Evolutionary conservation across 2,797 vertebrate species (phyloP).

Genomic region (Xenops minutus): DNA sequence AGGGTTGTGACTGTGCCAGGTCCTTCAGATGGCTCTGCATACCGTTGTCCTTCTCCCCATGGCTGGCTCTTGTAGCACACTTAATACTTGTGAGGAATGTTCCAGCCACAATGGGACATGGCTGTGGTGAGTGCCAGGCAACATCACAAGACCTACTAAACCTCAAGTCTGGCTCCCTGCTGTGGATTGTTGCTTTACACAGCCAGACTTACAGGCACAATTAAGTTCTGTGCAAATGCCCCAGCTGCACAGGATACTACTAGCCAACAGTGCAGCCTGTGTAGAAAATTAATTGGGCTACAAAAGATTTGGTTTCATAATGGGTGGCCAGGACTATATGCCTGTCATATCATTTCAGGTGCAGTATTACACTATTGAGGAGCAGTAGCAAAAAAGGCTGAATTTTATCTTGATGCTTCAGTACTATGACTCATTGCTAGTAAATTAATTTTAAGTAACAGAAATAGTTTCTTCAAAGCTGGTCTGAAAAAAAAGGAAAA

Average conservation of each 20-base stretch:
- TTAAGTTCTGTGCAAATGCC: background rate
- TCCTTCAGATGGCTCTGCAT: background rate
- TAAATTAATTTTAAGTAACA: background rate
- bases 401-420: background rate
- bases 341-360: background rate
- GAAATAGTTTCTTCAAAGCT: background rate
- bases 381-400: background rate
- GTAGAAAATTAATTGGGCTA: background rate
- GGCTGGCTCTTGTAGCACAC: background rate
- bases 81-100: background rate
- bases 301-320: background rate
- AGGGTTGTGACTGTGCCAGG: background rate
- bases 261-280: background rate
- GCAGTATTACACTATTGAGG: background rate
- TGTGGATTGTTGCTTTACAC: background rate
- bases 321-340: background rate
- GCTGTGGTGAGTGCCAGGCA: background rate
- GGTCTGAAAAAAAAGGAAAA: background rate
- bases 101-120: background rate
- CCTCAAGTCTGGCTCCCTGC: background rate
- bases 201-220: background rate
- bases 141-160: background rate
- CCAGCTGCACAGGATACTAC: background rate
- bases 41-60: background rate
- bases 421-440: background rate